Percentiles rank a stretch among this genome's conserved stretches.
Evolutionary conservation across 2,888 invertebrate species (phyloP).

Genomic region (Caenorhabditis sinica): DNA sequence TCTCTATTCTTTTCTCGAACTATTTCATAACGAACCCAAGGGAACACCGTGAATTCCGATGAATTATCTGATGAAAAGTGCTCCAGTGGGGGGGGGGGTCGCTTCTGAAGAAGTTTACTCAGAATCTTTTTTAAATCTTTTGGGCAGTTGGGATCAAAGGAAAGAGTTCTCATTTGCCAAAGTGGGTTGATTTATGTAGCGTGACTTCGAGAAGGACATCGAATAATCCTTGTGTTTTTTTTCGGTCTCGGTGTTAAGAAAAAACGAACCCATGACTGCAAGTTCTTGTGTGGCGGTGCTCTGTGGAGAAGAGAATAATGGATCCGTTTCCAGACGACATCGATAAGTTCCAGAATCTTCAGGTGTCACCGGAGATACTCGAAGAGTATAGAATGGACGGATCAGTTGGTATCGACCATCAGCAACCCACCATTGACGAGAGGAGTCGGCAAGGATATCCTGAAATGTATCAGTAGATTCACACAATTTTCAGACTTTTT

Average conservation of each 20-base stretch:
- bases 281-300: constrained; percentile 73
- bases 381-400: constrained; percentile 80
- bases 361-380: constrained; percentile 77
- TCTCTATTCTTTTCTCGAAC: constrained; percentile 19
- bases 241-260: constrained; percentile 1
- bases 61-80: constrained; percentile 60
- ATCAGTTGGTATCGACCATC: constrained; percentile 77
- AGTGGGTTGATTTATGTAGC: constrained; percentile 40
- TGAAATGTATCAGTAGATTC: constrained; percentile 55
- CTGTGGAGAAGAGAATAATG: constrained; percentile 77
- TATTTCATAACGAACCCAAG: constrained; percentile 35
- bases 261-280: constrained; percentile 79
- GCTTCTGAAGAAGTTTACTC: constrained; percentile 3
- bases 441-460: constrained; percentile 73
- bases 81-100: constrained; percentile 8
- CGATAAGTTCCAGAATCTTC: constrained; percentile 73
- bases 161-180: constrained; percentile 21
- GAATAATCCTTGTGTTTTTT: constrained; percentile 28
- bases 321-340: constrained; percentile 82
- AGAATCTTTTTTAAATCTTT: constrained; percentile 31
- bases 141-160: not conserved
- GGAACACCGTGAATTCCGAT: constrained; percentile 49
- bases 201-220: constrained; percentile 16
- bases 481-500: not conserved
- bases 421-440: constrained; percentile 83